Base-by-base conservation (phyloP, 2,797 vertebrate genomes). In the Anas bernieri region DNA sequence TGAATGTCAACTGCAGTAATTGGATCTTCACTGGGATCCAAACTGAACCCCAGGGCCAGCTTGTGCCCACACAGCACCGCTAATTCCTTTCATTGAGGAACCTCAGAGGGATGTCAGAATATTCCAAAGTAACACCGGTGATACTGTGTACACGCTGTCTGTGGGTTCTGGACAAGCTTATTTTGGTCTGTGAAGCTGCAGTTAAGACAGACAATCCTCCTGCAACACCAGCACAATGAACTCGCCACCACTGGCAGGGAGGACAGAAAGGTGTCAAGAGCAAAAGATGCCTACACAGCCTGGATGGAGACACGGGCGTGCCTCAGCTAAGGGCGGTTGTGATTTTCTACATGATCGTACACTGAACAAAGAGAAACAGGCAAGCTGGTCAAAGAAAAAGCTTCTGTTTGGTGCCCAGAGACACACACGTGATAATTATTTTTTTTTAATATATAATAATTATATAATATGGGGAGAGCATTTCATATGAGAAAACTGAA, bases 111-210 rank as follows among this genome's bases (percentile, higher is more conserved):
- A 61, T 41, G 35, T 18, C 28, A 35, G 41, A 58, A 46, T 4
- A 7, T 30, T 14, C 21, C 63, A 41, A 12, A 58, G 31, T 14
- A 35, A 23, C 2, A 7, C 6, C 48, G 33, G 31, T 54, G 62
- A 41, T 33, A 33, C 6, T 2, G 1, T 52, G 7, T 0, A 56
- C 30, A 20, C 5, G 9, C 52, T 55, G 28, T 6, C 64, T 70
- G 50, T 1, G 0, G 11, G 11, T 50, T 48, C 75, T 45, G 37
- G 37, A 66, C 41, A 81, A 62, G 16, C 12, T 7, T 26, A 26
- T 9, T 61, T 62, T 17, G 26, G n/a, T 39, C 68, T 61, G 35
- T 37, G 54, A 52, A 50, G 59, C 12, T 56, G 63, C 59, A 84
- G 45, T 18, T n/a, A 10, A 26, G 68, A 37, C 50, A 64, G 46